Evolutionary conservation across 2,113 vertebrate species (phyloP).

Genomic region (Struthio camelus): DNA sequence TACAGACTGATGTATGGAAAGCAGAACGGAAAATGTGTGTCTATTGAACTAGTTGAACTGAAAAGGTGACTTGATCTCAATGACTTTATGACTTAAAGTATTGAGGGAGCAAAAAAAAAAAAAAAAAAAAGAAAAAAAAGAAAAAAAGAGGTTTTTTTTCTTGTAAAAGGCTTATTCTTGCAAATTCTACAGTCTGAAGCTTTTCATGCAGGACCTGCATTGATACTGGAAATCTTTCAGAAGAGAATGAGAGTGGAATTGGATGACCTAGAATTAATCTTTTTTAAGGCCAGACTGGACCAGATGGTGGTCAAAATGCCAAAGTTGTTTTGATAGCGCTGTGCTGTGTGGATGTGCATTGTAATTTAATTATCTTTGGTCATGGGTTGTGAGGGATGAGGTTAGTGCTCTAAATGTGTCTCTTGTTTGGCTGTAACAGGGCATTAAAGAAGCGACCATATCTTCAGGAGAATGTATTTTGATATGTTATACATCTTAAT

Average conservation of each 20-base stretch:
- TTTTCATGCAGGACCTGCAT: background rate
- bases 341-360: background rate
- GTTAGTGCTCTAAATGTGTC: background rate
- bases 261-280: conserved; percentile 11
- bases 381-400: background rate
- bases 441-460: background rate
- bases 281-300: background rate
- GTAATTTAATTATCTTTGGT: conserved; percentile 7
- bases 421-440: background rate
- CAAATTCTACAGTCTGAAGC: background rate
- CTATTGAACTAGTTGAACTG: background rate
- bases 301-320: conserved; percentile 33
- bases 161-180: background rate
- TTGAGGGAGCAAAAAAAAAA: background rate
- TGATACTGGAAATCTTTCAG: background rate
- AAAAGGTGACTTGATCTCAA: background rate
- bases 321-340: background rate
- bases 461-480: background rate
- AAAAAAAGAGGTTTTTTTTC: no score
- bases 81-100: background rate
- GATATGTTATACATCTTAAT: background rate
- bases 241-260: background rate
- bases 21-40: background rate
- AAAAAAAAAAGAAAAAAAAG: no score
- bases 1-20: background rate